phyloP scores from a whole-genome alignment of 1,140 invertebrate species.

The Apis laboriosa region DNA sequence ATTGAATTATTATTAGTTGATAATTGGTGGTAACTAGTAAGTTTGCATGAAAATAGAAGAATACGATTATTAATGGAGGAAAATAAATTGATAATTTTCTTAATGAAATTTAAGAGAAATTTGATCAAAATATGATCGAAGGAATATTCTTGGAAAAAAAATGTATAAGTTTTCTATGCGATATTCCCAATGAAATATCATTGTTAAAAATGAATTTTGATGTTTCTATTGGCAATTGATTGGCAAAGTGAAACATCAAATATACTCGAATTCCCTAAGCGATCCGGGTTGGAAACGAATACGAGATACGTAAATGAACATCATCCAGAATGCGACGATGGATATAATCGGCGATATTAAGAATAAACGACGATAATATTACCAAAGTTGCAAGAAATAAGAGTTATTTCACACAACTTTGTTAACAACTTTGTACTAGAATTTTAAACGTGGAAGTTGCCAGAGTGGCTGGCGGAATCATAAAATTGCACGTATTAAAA shows the following conservation, averaged over 20 bases:
- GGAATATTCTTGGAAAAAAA: too few species aligned
- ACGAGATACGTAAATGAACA: background rate
- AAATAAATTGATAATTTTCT: too few species aligned
- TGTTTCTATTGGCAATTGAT: background rate
- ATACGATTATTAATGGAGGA: too few species aligned
- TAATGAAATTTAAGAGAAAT: too few species aligned
- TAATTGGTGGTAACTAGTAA: too few species aligned
- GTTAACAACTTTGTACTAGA: background rate
- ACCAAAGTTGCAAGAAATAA: background rate
- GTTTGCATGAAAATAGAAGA: too few species aligned
- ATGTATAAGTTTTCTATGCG: too few species aligned
- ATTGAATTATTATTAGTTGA: too few species aligned
- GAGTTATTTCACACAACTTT: background rate
- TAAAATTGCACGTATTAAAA: slow-evolving; percentile 23
- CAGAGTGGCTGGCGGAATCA: slow-evolving; percentile 4
- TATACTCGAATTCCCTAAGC: too few species aligned
- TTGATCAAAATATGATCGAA: too few species aligned
- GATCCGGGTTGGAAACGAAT: background rate
- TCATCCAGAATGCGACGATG: background rate
- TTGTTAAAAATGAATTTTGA: background rate
- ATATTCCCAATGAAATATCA: too few species aligned
- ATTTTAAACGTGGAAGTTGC: background rate
- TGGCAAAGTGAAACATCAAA: background rate
- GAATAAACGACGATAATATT: background rate
- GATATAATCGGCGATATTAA: background rate